A percentile compares a stretch with the other conserved stretches of the same genome.
phyloP scores from a whole-genome alignment of 1,140 invertebrate species.

The Akabosia matsudoensis region DNA sequence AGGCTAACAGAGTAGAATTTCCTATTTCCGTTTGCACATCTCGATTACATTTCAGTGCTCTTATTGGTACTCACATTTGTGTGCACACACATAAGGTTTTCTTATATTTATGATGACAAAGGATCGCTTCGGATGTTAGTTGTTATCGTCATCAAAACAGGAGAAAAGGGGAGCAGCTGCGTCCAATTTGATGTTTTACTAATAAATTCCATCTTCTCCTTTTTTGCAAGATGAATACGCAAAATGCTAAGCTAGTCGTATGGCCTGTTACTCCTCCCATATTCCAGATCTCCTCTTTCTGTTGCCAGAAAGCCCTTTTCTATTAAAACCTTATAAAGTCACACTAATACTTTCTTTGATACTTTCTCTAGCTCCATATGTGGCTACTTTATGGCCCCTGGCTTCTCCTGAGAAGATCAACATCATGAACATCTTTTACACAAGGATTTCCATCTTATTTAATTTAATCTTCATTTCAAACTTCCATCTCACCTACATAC shows the following conservation, averaged over 20 bases:
- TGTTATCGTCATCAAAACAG: neutral
- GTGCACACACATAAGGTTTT: neutral
- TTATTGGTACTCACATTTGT: neutral
- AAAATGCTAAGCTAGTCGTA: neutral
- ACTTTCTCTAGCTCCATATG: too few species aligned
- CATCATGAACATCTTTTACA: neutral
- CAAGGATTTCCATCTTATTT: neutral
- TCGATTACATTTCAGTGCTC: neutral
- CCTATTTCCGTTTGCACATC: too few species aligned
- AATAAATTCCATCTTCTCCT: neutral
- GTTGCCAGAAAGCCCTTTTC: neutral
- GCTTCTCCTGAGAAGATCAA: neutral
- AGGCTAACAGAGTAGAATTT: too few species aligned
- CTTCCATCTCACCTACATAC: neutral
- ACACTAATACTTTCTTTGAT: too few species aligned
- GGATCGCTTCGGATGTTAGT: neutral
- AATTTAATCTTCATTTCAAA: neutral
- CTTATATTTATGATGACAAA: neutral
- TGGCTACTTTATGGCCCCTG: too few species aligned
- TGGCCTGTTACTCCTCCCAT: neutral
- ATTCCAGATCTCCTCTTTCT: neutral
- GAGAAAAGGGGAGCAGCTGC: neutral
- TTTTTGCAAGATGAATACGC: neutral
- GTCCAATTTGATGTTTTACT: neutral
- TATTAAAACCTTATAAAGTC: neutral